Percentiles rank a stretch among this genome's conserved stretches.
phyloP scores from a whole-genome alignment of 2,797 vertebrate species.

The Melanotaenia trifasciata region DNA sequence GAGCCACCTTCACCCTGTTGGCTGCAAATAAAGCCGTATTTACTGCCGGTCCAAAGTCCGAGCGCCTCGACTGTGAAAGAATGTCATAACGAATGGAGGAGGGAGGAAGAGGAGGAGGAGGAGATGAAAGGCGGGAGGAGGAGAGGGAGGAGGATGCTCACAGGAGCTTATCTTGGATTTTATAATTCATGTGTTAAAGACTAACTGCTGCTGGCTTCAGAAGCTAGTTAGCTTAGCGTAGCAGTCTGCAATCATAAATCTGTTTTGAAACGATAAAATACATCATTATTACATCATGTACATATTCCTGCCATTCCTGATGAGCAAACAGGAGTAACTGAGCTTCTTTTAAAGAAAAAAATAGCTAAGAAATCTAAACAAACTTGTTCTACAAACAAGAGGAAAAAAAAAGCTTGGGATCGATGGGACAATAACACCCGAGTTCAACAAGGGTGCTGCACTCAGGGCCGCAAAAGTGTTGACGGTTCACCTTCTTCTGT shows the following conservation, averaged over 20 bases:
- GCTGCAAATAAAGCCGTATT: conserved; percentile 84
- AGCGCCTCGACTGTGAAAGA: conserved; percentile 81
- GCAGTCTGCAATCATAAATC: too few relatives aligned
- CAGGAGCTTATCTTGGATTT: conserved; percentile 29
- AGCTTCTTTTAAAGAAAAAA: not conserved
- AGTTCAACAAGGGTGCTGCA: too few relatives aligned
- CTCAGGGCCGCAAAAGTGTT: too few relatives aligned
- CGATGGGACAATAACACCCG: too few relatives aligned
- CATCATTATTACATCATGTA: too few relatives aligned
- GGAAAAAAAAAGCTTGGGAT: too few relatives aligned
- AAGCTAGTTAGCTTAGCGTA: too few relatives aligned
- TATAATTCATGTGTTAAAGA: conserved; percentile 15
- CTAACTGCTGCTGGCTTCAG: not conserved
- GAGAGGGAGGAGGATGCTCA: conserved; percentile 41
- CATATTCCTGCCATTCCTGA: too few relatives aligned
- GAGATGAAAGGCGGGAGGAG: conserved; percentile 46
- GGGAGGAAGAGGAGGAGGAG: conserved; percentile 47
- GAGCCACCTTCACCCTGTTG: conserved; percentile 51
- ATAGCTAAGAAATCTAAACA: not conserved
- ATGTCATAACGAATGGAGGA: conserved; percentile 75
- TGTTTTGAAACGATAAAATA: too few relatives aligned
- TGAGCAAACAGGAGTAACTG: too few relatives aligned
- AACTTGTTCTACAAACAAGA: too few relatives aligned
- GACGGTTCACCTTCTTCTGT: too few relatives aligned
- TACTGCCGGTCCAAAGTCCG: conserved; percentile 84